Evolutionary conservation across 2,113 vertebrate genomes (phyloP), one percentile per base, ranked within the genome.

Genomic region (Burhinus bistriatus): DNA sequence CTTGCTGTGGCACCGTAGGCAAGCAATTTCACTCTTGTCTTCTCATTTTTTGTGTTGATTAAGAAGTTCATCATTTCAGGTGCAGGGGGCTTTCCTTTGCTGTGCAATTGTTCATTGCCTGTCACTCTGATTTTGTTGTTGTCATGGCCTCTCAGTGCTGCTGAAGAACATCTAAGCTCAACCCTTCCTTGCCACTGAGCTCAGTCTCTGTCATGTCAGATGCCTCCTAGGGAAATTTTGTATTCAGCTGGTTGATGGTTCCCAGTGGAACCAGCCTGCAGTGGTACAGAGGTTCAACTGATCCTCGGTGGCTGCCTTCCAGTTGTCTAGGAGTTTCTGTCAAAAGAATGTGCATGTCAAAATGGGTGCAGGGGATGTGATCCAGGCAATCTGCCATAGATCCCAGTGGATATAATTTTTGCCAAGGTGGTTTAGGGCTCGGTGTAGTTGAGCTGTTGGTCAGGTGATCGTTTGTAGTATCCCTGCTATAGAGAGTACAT

Each of bases 31-130:
- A 13, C 23, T 55, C 44, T 3, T 77, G 19, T 19, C 17, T 5
- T 16, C 44, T 62, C 2, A 0, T 11, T 55, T 40, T 42, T 21
- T 40, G 21, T 10, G 0, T 21, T 9, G 3, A 17, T 47, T 14
- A 21, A 10, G 5, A 38, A 82, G 30, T 36, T 51, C 14, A 3
- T 34, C 2, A 0, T 29, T 44, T 16, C n/a, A 83, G 65, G 55
- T 42, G 16, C 22, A 22, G 70, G n/a, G 59, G 17, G 8, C 54
- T 79, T 52, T 58, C 7, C 22, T 44, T 30, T 47, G 38, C 72
- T 64, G 11, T n/a, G 11, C 20, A 25, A 3, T 20, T 78, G 9
- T 38, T 47, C 4, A 2, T 32, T 32, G 6, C n/a, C 40, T 71
- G 29, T 45, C 23, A 3, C 45, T 36, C 9, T 27, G 32, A 44